These are phyloP conservation scores for Myzus persicae DNA, from an alignment of 1,140 invertebrate species.

Conservation along the genomic window DNA sequence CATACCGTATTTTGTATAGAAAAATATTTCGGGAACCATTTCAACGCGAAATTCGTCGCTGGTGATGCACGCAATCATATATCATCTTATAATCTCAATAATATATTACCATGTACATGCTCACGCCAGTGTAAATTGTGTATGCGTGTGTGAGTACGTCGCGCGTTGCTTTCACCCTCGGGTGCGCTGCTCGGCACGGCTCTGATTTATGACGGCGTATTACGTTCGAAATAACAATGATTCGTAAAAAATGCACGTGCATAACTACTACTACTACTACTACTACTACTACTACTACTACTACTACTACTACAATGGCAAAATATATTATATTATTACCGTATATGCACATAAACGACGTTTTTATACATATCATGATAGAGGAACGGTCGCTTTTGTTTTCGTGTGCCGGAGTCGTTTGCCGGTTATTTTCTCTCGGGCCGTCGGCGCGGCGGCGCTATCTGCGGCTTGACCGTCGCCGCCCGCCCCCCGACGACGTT, in stretches of 20 bases:
- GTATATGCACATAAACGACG: background rate
- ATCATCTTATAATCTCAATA: background rate
- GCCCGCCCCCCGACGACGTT: background rate
- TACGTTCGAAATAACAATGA: constrained; percentile 41
- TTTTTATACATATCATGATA: background rate
- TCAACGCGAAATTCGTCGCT: background rate
- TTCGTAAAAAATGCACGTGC: constrained; percentile 12
- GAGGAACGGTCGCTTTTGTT: constrained; percentile 22
- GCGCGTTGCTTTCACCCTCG: background rate
- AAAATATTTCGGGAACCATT: background rate
- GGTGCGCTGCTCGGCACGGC: background rate
- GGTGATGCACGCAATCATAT: background rate
- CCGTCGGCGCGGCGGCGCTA: background rate
- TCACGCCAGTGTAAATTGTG: background rate
- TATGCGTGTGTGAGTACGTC: background rate
- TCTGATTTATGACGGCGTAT: constrained; percentile 31
- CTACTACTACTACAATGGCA: background rate
- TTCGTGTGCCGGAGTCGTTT: background rate
- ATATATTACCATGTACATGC: no score
- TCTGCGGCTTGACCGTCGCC: background rate
- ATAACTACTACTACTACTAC: background rate
- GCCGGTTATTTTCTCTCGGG: background rate
- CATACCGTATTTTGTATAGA: background rate
- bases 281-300: no score
- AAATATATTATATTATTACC: background rate